Conservation (phyloP, 2,113 vertebrate genomes). For the Craseonycteris thonglongyai region DNA sequence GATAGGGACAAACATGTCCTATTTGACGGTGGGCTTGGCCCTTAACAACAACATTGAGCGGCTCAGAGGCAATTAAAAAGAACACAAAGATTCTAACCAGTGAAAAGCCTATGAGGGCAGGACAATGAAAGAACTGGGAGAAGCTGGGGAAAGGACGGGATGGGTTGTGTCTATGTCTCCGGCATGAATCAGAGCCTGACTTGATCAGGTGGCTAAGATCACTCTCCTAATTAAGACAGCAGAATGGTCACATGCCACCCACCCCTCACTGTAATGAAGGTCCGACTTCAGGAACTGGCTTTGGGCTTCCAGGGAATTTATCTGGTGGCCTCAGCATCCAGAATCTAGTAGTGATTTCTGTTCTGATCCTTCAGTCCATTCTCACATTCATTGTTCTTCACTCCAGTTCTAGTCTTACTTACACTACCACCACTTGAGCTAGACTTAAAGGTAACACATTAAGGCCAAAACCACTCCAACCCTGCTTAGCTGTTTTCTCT, state of each 20-base stretch:
- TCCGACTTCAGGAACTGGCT: background rate
- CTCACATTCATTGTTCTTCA: background rate
- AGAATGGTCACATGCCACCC: background rate
- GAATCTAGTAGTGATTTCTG: background rate
- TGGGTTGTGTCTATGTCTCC: background rate
- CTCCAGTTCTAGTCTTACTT: background rate
- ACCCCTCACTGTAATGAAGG: background rate
- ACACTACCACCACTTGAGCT: background rate
- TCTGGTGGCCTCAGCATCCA: background rate
- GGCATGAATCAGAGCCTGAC: background rate
- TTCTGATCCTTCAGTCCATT: background rate
- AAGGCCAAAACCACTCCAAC: background rate
- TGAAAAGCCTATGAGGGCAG: constrained; percentile 28
- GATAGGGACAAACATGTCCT: constrained; percentile 40
- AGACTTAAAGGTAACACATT: background rate
- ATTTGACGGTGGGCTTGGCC: background rate
- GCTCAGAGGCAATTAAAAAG: constrained; percentile 58
- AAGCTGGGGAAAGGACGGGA: background rate
- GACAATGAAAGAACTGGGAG: background rate
- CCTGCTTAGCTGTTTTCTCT: background rate
- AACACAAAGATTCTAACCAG: constrained; percentile 54
- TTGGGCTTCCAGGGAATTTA: background rate
- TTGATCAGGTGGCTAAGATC: background rate
- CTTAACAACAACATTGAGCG: constrained; percentile 31
- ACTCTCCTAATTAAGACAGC: background rate